A percentile compares a stretch with the other conserved stretches of the same genome.
Conservation (phyloP, 2,113 vertebrate species). For the Gymnogyps californianus region DNA sequence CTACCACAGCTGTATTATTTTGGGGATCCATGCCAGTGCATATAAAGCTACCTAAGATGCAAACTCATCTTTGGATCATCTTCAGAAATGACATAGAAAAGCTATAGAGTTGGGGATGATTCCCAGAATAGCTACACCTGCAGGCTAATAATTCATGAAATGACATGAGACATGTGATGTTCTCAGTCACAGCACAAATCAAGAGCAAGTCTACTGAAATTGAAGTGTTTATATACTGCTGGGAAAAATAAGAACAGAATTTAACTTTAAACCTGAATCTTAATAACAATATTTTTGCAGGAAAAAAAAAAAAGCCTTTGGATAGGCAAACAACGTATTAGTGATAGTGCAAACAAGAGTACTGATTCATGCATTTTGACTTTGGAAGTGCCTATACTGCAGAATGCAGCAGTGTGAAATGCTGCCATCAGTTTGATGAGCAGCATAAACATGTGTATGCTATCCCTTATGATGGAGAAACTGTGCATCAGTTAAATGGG, state of each 20-base stretch:
- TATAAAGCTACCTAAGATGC: not conserved
- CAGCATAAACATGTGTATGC: not conserved
- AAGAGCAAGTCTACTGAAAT: not conserved
- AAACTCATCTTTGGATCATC: not conserved
- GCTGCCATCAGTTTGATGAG: not conserved
- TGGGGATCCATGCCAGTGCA: not conserved
- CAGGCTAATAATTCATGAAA: not conserved
- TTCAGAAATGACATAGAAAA: not conserved
- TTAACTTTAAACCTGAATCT: not conserved
- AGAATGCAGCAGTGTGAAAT: not conserved
- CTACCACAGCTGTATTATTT: not conserved
- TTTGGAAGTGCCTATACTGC: not conserved
- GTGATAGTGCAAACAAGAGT: not conserved
- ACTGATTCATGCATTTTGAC: not conserved
- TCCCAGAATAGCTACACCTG: not conserved
- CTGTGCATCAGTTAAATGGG: not conserved
- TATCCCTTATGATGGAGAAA: not conserved
- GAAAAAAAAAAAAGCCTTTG: not conserved
- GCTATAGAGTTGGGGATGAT: not conserved
- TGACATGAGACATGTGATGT: fast-evolving
- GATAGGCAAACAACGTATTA: not conserved
- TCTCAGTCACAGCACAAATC: not conserved
- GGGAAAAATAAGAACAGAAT: not conserved
- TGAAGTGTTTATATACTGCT: not conserved
- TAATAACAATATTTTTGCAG: not conserved